Evolutionary conservation across 1,140 invertebrate species (phyloP), one percentile per base, ranked within the genome.

Genomic region (Aethina tumida): DNA sequence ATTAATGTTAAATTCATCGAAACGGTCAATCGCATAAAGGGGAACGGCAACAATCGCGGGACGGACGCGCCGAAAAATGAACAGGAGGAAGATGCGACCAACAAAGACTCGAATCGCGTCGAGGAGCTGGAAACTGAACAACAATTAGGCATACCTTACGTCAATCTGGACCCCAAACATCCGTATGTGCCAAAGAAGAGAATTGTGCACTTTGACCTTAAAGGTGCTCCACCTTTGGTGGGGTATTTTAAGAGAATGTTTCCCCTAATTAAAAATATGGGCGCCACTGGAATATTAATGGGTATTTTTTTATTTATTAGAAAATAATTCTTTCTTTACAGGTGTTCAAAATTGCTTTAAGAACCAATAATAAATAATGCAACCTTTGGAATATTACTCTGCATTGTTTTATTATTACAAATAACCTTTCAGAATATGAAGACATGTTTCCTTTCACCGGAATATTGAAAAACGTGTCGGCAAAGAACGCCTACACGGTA

Each of bases 391-490:
- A 7, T 17, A 6, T 81, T 26, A 55, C 80, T 13, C 39, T 81
- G 7, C 77, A 81, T 54, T 81, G 40, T 4, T 34, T 13, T 29
- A 29, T 7, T 29, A 32, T 24, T 12, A 22, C n/a, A 41, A 25
- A 97, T 15, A 65, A 31, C 26, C 14, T 53, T 51, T 9, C 96
- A 34, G 95, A 98, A 63, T 98, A 96, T 67, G 95, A 98, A 67
- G 95, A 99, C 53, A 96, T 94, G 86, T 98, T 97, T 64, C 94
- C 94, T 0, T 97, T 84, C 62, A 68, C 65, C 14, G 86, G 78
- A 1, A 58, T 63, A 0, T 59, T 97, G 3, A 63, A 59, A 35
- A 60, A 69, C 31, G 63, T 94, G 5, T 67, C 75, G 1, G 81
- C 89, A 3, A 66, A 65, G 18, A 87, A 93, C 67, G 76, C 78